Conservation (phyloP, 2,113 vertebrate genomes). For the Hydrolagus affinis region DNA sequence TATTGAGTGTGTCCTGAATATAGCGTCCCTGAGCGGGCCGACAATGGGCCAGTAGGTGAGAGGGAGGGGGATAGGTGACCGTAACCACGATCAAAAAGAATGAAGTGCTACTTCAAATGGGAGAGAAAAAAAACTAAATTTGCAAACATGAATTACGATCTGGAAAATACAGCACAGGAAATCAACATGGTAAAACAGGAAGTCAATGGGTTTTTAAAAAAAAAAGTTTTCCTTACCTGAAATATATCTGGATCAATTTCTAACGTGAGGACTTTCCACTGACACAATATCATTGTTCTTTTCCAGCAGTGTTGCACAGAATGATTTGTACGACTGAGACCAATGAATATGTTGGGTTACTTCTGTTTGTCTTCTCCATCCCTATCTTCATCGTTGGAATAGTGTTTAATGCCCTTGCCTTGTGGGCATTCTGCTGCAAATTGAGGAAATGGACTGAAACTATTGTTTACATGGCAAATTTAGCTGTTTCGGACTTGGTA, state of each 20-base stretch:
- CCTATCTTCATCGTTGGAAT: conserved; percentile 49
- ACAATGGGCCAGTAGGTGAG: no score
- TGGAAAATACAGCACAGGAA: no score
- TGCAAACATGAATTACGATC: no score
- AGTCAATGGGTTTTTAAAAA: no score
- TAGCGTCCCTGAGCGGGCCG: no score
- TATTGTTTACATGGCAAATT: conserved; percentile 50
- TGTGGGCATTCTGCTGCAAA: conserved; percentile 49
- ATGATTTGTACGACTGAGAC: not conserved
- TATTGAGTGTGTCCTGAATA: no score
- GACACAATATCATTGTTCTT: not conserved
- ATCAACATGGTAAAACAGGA: no score
- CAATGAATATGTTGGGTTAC: conserved; percentile 35
- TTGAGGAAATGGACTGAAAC: conserved; percentile 51
- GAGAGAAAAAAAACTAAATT: no score
- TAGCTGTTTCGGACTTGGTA: conserved; percentile 55
- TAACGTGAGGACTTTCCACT: not conserved
- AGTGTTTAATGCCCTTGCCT: conserved; percentile 50
- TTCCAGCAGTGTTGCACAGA: not conserved
- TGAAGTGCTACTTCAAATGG: no score
- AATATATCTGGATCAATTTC: not conserved
- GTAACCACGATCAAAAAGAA: no score
- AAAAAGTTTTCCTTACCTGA: not conserved
- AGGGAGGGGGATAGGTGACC: no score
- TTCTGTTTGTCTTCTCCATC: conserved; percentile 49